These are phyloP conservation scores for Pollachius pollachius DNA, from an alignment of 2,113 vertebrate genomes.

Conservation along the genomic window DNA sequence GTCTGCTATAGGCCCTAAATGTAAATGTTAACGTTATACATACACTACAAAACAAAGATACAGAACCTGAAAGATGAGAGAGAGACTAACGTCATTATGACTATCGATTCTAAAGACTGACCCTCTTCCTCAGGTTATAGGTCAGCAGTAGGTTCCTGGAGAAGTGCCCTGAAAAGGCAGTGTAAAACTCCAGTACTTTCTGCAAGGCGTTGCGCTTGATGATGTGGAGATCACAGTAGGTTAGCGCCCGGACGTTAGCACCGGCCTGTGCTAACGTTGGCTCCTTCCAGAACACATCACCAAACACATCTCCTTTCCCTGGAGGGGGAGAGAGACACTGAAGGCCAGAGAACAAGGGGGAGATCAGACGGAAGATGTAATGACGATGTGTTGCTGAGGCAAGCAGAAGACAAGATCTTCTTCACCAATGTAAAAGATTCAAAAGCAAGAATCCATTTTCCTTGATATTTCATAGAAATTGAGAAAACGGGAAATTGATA, in stretches of 20 bases:
- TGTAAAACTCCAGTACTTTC: conserved; percentile 95
- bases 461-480: too few relatives aligned
- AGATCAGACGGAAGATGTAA: neutral
- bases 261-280: conserved; percentile 89
- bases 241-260: conserved; percentile 91
- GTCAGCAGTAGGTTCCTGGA: conserved; percentile 92
- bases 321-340: conserved; percentile 12
- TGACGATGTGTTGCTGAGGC: neutral
- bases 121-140: conserved; percentile 94
- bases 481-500: too few relatives aligned
- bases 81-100: too few relatives aligned
- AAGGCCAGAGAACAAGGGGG: neutral
- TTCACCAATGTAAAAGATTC: too few relatives aligned
- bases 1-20: too few relatives aligned
- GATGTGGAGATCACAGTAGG: conserved; percentile 95
- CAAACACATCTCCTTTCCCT: conserved; percentile 98
- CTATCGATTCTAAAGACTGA: conserved; percentile 37
- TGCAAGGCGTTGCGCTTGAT: conserved; percentile 93
- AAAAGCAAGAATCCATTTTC: too few relatives aligned
- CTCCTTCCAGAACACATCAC: conserved; percentile 98
- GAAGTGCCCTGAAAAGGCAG: conserved; percentile 93
- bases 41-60: too few relatives aligned
- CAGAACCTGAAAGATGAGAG: too few relatives aligned
- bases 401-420: neutral
- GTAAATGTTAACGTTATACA: too few relatives aligned